These are phyloP conservation scores for Frieseomelitta varia DNA, from an alignment of 1,140 invertebrate species.

Conservation along the genomic window DNA sequence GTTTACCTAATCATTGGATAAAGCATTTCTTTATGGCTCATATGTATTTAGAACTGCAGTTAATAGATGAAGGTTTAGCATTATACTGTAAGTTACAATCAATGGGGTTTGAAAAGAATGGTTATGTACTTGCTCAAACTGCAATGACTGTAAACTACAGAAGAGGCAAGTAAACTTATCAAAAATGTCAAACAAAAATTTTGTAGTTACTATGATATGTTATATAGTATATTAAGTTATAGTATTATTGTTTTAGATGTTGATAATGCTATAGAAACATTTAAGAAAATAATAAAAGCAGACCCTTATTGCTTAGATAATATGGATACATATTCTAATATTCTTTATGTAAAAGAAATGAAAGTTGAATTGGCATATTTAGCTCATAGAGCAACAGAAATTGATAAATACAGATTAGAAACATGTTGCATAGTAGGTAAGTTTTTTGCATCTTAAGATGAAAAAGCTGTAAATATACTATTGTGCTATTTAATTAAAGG, in stretches of 20 bases:
- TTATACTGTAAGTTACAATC: constrained; percentile 90
- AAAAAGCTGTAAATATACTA: neutral
- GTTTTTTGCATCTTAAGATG: constrained; percentile 44
- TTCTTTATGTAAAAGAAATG: constrained; percentile 97
- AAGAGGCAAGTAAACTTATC: constrained; percentile 85
- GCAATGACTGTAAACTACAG: constrained; percentile 96
- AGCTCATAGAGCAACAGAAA: constrained; percentile 95
- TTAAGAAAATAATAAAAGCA: constrained; percentile 89
- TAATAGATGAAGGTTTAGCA: constrained; percentile 94
- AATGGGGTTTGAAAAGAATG: constrained; percentile 92
- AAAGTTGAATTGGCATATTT: constrained; percentile 95
- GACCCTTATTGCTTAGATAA: constrained; percentile 97
- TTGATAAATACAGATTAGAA: constrained; percentile 98
- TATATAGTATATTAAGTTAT: constrained; percentile 8
- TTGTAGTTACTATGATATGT: neutral
- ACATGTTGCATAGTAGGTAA: constrained; percentile 99
- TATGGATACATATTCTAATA: constrained; percentile 98
- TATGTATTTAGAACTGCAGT: constrained; percentile 94
- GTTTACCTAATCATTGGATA: constrained; percentile 96
- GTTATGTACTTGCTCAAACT: constrained; percentile 95
- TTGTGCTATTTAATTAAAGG: neutral
- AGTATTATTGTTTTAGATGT: constrained; percentile 86
- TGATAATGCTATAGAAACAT: constrained; percentile 93
- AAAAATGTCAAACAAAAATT: neutral
- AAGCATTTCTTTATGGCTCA: constrained; percentile 96